Conservation (phyloP, 2,113 vertebrate genomes). For the Mormyrus lacerda region DNA sequence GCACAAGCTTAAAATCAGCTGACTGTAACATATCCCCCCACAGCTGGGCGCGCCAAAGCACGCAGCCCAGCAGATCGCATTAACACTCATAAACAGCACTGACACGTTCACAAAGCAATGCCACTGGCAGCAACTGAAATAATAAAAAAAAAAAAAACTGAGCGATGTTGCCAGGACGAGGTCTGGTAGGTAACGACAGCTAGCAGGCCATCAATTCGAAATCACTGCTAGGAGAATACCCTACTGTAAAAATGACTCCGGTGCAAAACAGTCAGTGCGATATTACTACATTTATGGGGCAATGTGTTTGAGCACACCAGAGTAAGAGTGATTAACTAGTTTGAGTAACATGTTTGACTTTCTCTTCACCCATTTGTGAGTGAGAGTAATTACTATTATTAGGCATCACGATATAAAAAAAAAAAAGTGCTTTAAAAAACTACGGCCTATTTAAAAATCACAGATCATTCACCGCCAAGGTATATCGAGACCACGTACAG, state of each 20-base stretch:
- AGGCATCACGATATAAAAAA: background rate
- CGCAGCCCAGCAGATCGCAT: background rate
- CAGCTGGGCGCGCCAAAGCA: background rate
- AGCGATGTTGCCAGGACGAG: background rate
- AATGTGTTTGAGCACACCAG: background rate
- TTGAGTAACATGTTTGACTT: background rate
- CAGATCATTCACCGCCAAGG: background rate
- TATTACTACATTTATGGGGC: background rate
- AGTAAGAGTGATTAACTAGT: background rate
- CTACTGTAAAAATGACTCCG: background rate
- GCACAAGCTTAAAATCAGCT: background rate
- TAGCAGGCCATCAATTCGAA: background rate
- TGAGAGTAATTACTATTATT: background rate
- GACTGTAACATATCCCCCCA: background rate
- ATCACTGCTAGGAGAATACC: background rate
- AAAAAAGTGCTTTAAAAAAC: background rate
- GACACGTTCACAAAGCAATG: background rate
- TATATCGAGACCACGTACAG: background rate
- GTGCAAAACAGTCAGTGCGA: background rate
- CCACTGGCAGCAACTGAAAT: background rate
- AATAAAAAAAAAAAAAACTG: background rate
- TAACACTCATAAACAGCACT: background rate
- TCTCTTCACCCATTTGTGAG: background rate
- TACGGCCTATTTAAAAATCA: background rate
- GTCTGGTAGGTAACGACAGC: background rate